A percentile compares a stretch with the other conserved stretches of the same genome.
phyloP scores from a whole-genome alignment of 2,888 invertebrate genomes.

The Tryphoninae sp. region DNA sequence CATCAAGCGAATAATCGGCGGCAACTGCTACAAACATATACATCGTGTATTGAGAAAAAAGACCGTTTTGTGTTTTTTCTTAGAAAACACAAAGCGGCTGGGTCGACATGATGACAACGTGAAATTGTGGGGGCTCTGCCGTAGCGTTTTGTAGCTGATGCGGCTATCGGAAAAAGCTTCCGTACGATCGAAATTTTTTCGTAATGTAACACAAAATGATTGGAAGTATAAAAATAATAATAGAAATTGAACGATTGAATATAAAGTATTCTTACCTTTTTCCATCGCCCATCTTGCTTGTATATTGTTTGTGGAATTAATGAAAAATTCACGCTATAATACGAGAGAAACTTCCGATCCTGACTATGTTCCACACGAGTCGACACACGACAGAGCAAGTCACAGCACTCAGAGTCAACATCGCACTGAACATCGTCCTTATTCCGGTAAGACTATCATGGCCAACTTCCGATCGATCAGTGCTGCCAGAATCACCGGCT shows the following conservation, averaged over 20 bases:
- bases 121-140: conserved; percentile 78
- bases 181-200: conserved; percentile 14
- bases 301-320: conserved; percentile 65
- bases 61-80: conserved; percentile 4
- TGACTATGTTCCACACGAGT: conserved; percentile 61
- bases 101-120: conserved; percentile 82
- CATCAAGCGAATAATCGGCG: conserved; percentile 12
- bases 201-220: conserved; percentile 47
- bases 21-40: neutral
- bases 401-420: conserved; percentile 35
- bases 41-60: neutral
- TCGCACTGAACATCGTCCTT: conserved; percentile 31
- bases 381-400: conserved; percentile 44
- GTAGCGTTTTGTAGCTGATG: conserved; percentile 64
- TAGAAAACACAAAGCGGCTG: conserved; percentile 66
- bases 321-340: conserved; percentile 60
- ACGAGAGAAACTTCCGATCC: conserved; percentile 58
- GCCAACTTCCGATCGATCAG: neutral
- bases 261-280: conserved; percentile 73
- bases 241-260: neutral
- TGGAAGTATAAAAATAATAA: neutral
- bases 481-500: neutral
- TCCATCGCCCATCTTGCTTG: conserved; percentile 75
- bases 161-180: conserved; percentile 47
- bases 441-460: conserved; percentile 16